A percentile compares a stretch with the other conserved stretches of the same genome.
Evolutionary conservation across 2,888 invertebrate genomes (phyloP).

Genomic region (Microctonus hyperodae): DNA sequence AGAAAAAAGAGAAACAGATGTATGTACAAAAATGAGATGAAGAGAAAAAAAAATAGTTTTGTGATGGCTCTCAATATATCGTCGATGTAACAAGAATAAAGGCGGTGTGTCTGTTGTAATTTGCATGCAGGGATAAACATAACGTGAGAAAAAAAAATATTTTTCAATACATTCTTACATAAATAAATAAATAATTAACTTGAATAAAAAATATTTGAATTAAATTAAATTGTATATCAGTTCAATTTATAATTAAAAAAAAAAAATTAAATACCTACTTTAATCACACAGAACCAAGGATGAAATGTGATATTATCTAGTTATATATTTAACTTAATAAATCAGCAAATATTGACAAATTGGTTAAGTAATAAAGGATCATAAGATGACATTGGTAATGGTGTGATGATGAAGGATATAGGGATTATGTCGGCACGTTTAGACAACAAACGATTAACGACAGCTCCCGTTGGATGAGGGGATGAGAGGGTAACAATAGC

Average conservation of each 20-base stretch:
- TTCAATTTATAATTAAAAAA: too few species aligned
- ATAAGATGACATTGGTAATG: conserved; percentile 34
- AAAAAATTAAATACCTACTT: too few species aligned
- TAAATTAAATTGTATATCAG: too few species aligned
- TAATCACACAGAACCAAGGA: too few species aligned
- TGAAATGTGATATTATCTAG: neutral
- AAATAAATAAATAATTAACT: too few species aligned
- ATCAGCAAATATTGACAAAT: conserved; percentile 24
- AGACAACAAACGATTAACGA: conserved; percentile 60
- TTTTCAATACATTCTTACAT: too few species aligned
- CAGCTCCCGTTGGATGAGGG: conserved; percentile 38
- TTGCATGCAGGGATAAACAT: too few species aligned
- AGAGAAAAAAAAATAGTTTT: conserved; percentile 13
- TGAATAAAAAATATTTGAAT: too few species aligned
- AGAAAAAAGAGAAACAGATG: neutral
- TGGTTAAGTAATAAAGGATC: conserved; percentile 26
- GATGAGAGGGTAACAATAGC: conserved; percentile 13
- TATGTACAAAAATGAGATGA: neutral
- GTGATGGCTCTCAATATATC: too few species aligned
- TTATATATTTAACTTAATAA: neutral
- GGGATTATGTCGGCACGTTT: conserved; percentile 50
- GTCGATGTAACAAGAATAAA: conserved; percentile 37
- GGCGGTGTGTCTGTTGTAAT: conserved; percentile 23
- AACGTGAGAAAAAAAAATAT: too few species aligned
- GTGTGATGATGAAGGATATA: conserved; percentile 21